phyloP scores from a whole-genome alignment of 23 tunicate genomes.

The Corella eumyota region DNA sequence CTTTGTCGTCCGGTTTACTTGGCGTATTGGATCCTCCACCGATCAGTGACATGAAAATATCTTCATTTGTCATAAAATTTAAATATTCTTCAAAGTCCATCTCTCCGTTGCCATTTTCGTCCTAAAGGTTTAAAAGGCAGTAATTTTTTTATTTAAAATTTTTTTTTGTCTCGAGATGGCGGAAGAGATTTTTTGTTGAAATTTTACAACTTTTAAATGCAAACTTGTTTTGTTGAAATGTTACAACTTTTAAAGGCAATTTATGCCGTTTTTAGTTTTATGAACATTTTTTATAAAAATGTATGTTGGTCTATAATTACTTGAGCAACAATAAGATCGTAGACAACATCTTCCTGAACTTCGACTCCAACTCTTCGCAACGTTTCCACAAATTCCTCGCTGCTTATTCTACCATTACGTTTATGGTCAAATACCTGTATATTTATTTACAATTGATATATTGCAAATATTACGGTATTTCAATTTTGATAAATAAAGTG shows the following conservation, averaged over 20 bases:
- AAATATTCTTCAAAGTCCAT: slow-evolving; percentile 63
- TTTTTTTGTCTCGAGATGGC: no score
- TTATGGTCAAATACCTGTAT: slow-evolving; percentile 46
- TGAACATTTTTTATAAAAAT: no score
- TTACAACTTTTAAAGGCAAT: no score
- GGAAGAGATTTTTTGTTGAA: no score
- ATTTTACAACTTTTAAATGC: no score
- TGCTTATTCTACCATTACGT: slow-evolving; percentile 39
- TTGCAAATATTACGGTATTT: not conserved
- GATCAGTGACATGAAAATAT: slow-evolving; percentile 35
- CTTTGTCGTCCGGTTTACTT: slow-evolving; percentile 36
- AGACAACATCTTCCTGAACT: slow-evolving; percentile 37
- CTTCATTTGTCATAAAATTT: slow-evolving; percentile 66
- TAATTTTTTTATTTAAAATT: no score
- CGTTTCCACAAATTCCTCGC: slow-evolving; percentile 52
- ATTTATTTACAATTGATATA: not conserved
- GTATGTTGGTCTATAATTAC: no score
- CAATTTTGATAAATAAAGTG: no score
- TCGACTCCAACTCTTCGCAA: slow-evolving; percentile 46
- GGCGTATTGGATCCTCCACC: slow-evolving; percentile 20
- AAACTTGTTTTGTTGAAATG: no score
- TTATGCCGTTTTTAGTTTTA: no score
- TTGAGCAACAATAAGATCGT: slow-evolving; percentile 43
- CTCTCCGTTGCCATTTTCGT: slow-evolving; percentile 59
- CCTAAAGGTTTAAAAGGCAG: slow-evolving; percentile 7